phyloP scores from a whole-genome alignment of 2,797 vertebrate species.

The Distichodus sexfasciatus region DNA sequence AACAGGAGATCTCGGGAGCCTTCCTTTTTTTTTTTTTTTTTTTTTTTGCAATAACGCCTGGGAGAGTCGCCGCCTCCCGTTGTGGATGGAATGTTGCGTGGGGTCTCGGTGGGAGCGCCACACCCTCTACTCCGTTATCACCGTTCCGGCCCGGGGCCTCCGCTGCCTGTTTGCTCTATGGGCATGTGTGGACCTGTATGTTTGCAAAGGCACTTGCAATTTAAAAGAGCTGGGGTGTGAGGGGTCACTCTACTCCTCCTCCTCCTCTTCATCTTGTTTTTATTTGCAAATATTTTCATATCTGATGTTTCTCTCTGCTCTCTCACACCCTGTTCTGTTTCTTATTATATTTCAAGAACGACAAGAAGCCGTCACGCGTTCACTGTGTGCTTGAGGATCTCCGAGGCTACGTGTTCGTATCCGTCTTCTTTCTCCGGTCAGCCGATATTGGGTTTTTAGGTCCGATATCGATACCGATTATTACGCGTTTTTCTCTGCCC shows the following conservation, averaged over 20 bases:
- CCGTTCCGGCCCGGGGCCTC: slow-evolving; percentile 20
- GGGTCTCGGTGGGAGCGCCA: slow-evolving; percentile 35
- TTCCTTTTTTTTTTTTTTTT: too few species aligned
- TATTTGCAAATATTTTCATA: slow-evolving; percentile 8
- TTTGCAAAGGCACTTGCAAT: slow-evolving; percentile 42
- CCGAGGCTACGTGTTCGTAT: too few species aligned
- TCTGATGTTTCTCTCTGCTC: slow-evolving; percentile 33
- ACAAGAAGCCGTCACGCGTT: slow-evolving; percentile 6
- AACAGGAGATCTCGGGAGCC: slow-evolving; percentile 13
- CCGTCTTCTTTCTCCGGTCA: too few species aligned
- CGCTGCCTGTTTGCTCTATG: slow-evolving; percentile 48
- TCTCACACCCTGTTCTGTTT: slow-evolving; percentile 18
- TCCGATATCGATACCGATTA: too few species aligned
- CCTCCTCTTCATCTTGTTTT: not conserved
- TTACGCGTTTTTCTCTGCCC: too few species aligned
- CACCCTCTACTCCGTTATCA: slow-evolving; percentile 46
- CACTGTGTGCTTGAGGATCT: slow-evolving; percentile 21
- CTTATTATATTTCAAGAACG: slow-evolving; percentile 6
- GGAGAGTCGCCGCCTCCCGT: slow-evolving; percentile 42
- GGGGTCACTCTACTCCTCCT: too few species aligned
- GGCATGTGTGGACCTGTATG: slow-evolving; percentile 40
- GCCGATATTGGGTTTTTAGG: too few species aligned
- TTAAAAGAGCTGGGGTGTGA: slow-evolving; percentile 32
- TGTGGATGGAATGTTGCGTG: slow-evolving; percentile 40
- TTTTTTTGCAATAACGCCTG: slow-evolving; percentile 9